Evolutionary conservation across 2,113 vertebrate genomes (phyloP).

Genomic region (Macaca fascicularis): T2T-MFA8v1.1 NC_088393.1:37813501-37814000

Average conservation of each 20-base stretch:
- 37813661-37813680: neutral
- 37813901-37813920: slow-evolving; percentile 80
- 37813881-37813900: slow-evolving; percentile 83
- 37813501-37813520: neutral
- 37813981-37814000: slow-evolving; percentile 87
- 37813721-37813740: neutral
- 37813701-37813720: neutral
- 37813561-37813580: neutral
- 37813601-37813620: neutral
- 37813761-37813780: neutral
- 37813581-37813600: neutral
- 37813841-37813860: slow-evolving; percentile 73
- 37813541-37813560: neutral
- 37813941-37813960: slow-evolving; percentile 82
- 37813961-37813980: slow-evolving; percentile 86
- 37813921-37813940: slow-evolving; percentile 82
- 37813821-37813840: slow-evolving; percentile 74
- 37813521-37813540: neutral
- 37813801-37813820: slow-evolving; percentile 69
- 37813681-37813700: neutral
- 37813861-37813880: slow-evolving; percentile 54
- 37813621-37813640: neutral
- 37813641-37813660: neutral
- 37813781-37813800: neutral
- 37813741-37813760: neutral